A percentile compares a stretch with the other conserved stretches of the same genome.
These are phyloP conservation scores for Motacilla alba DNA, from an alignment of 2,113 vertebrate species.

Conservation along the genomic window DNA sequence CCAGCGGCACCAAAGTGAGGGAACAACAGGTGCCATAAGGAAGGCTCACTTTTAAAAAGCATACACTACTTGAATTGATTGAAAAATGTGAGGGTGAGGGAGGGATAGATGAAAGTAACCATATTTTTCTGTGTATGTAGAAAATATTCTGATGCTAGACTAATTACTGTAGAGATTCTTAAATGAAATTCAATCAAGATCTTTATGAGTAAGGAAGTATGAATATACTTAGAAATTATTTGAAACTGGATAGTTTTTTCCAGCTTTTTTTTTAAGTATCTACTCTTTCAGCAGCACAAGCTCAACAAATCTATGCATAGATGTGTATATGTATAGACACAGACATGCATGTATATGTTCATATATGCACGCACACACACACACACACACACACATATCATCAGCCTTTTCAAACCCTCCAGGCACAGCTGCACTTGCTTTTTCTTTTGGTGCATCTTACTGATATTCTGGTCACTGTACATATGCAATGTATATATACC, in stretches of 20 bases:
- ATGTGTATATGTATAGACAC: rapidly evolving
- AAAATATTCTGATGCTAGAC: not conserved
- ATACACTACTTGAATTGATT: not conserved
- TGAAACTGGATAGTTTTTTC: not conserved
- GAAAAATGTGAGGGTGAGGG: not conserved
- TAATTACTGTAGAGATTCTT: not conserved
- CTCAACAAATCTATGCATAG: not conserved
- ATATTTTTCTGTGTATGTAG: not conserved
- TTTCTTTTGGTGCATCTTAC: not conserved
- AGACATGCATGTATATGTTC: not conserved
- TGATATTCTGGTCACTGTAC: not conserved
- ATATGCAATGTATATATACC: not conserved
- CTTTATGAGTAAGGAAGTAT: not conserved
- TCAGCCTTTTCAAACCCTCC: not conserved
- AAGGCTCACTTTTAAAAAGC: not conserved
- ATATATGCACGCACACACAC: no score
- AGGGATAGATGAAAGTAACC: not conserved
- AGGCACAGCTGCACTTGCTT: not conserved
- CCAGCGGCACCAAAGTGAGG: not conserved
- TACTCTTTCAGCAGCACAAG: not conserved
- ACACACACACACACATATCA: rapidly evolving
- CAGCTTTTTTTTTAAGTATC: not conserved
- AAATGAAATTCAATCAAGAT: not conserved
- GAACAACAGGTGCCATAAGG: not conserved
- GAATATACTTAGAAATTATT: not conserved